A percentile compares a stretch with the other conserved stretches of the same genome.
These are phyloP conservation scores for Tribolium castaneum DNA, from an alignment of 1,140 invertebrate species.

Conservation along the genomic window DNA sequence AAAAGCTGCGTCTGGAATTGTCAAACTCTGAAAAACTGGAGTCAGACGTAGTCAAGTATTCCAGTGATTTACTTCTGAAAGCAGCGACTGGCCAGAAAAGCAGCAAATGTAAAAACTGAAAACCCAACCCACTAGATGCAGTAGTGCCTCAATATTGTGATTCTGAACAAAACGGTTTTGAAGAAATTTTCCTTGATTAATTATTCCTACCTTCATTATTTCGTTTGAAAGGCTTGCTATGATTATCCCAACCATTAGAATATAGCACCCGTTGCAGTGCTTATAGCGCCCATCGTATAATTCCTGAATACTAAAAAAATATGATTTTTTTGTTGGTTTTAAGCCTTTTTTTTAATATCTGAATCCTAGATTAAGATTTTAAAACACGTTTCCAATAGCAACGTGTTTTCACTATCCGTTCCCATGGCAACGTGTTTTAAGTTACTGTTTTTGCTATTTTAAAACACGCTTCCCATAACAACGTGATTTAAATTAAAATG, in stretches of 20 bases:
- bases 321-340: too few species aligned
- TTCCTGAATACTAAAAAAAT: neutral
- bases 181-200: neutral
- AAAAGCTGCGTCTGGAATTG: conserved; percentile 8
- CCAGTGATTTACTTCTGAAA: conserved; percentile 22
- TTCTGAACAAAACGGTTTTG: neutral
- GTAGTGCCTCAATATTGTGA: neutral
- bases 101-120: conserved; percentile 14
- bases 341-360: too few species aligned
- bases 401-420: too few species aligned
- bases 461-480: too few species aligned
- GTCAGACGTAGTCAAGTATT: neutral
- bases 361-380: too few species aligned
- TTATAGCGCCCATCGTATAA: neutral
- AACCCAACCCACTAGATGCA: conserved; percentile 32
- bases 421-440: too few species aligned
- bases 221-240: conserved; percentile 15
- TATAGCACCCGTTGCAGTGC: conserved; percentile 19
- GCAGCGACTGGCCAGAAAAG: conserved; percentile 27
- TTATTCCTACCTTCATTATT: conserved; percentile 26
- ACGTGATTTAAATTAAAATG: too few species aligned
- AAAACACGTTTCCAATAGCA: too few species aligned
- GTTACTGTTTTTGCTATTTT: too few species aligned
- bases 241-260: neutral
- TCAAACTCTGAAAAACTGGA: conserved; percentile 1